Conservation (phyloP, 2,113 vertebrate species). For the Erythrolamprus reginae region DNA sequence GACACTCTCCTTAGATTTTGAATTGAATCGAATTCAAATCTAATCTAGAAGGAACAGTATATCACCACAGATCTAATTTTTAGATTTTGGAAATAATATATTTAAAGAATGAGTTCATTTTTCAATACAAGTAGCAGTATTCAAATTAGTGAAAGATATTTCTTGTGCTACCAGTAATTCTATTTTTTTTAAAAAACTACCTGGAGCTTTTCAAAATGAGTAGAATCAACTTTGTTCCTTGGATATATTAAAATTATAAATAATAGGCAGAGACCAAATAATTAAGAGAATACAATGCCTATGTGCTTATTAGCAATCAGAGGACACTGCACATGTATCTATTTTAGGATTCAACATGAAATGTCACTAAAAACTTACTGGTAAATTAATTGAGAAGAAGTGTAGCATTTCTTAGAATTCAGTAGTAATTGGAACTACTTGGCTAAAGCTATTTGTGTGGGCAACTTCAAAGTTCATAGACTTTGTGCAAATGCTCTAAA, state of each 20-base stretch:
- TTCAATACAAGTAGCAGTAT: neutral
- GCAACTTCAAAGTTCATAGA: constrained; percentile 27
- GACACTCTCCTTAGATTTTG: neutral
- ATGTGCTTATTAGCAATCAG: constrained; percentile 11
- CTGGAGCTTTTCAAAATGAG: constrained; percentile 6
- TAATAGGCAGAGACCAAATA: constrained; percentile 31
- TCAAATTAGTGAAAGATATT: constrained; percentile 6
- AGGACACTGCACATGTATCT: neutral
- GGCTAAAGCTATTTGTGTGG: neutral
- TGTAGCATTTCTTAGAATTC: constrained; percentile 18
- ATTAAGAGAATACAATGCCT: constrained; percentile 16
- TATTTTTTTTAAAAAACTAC: neutral
- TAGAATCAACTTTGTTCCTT: constrained; percentile 36
- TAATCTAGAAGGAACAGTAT: constrained; percentile 66
- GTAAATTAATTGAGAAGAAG: constrained; percentile 19
- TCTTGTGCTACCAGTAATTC: constrained; percentile 14
- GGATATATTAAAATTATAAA: constrained; percentile 36
- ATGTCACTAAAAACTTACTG: constrained; percentile 10
- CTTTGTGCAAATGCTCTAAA: constrained; percentile 26
- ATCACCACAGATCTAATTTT: constrained; percentile 27
- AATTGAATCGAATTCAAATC: neutral
- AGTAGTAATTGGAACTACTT: neutral
- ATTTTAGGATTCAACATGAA: neutral
- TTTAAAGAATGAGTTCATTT: neutral
- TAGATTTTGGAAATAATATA: constrained; percentile 16